These are phyloP conservation scores for Masnerella sp. DNA, from an alignment of 2,888 invertebrate species.

Conservation along the genomic window DNA sequence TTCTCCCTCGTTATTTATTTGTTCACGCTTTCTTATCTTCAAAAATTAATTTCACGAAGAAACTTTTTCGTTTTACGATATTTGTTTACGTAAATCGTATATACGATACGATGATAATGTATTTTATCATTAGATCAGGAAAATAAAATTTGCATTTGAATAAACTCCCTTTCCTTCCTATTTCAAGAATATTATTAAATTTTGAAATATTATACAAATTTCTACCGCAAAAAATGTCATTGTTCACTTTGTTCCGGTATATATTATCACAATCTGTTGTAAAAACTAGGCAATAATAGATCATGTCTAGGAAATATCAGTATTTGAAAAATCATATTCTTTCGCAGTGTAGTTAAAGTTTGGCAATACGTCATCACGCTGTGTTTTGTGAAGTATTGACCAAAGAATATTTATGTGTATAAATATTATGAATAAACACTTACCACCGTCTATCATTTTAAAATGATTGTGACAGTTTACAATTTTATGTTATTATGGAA, in stretches of 20 bases:
- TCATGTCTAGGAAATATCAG: slow-evolving; percentile 16
- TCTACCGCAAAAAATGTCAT: too few relatives aligned
- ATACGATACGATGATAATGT: background rate
- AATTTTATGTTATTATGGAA: background rate
- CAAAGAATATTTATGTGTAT: slow-evolving; percentile 34
- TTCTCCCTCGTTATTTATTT: slow-evolving; percentile 31
- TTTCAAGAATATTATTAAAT: too few relatives aligned
- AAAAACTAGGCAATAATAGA: slow-evolving; percentile 40
- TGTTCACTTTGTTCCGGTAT: too few relatives aligned
- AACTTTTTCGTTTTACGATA: slow-evolving; percentile 4
- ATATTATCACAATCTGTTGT: slow-evolving; percentile 40
- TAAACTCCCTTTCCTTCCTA: too few relatives aligned
- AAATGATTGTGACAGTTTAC: slow-evolving; percentile 16
- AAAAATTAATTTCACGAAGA: slow-evolving; percentile 34
- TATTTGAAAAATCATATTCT: slow-evolving; percentile 35
- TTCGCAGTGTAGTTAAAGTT: slow-evolving; percentile 31
- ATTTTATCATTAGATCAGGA: background rate
- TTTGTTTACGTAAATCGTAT: slow-evolving; percentile 5
- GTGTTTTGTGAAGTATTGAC: slow-evolving; percentile 32
- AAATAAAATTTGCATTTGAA: too few relatives aligned
- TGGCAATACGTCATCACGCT: slow-evolving; percentile 31
- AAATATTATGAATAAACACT: too few relatives aligned
- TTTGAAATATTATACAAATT: too few relatives aligned
- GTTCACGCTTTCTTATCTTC: slow-evolving; percentile 1
- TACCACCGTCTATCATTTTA: too few relatives aligned